phyloP scores from a whole-genome alignment of 1,140 invertebrate genomes.

The Galleria mellonella region DNA sequence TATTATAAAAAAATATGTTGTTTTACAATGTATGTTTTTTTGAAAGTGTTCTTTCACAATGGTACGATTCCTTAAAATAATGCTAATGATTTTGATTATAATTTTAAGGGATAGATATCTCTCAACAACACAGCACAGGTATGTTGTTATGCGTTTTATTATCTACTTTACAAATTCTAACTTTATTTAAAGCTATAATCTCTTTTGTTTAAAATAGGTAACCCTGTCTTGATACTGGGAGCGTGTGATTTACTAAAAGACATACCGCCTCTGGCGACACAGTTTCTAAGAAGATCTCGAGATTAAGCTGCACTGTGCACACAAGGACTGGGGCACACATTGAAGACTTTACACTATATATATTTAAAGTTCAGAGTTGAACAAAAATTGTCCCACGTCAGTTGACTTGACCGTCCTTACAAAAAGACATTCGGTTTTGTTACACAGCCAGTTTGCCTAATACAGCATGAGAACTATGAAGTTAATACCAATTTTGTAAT shows the following conservation, averaged over 20 bases:
- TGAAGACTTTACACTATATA: background rate
- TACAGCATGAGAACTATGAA: slow-evolving; percentile 25
- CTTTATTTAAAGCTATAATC: no score
- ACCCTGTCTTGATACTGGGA: slow-evolving; percentile 19
- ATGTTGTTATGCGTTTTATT: no score
- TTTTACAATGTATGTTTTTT: no score
- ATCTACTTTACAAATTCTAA: no score
- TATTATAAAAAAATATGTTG: no score
- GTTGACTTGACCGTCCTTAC: slow-evolving; percentile 1
- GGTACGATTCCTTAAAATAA: no score
- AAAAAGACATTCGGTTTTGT: slow-evolving; percentile 5
- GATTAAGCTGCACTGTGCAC: slow-evolving; percentile 19
- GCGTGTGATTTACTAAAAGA: slow-evolving; percentile 33
- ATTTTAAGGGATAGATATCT: no score
- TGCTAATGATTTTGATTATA: no score
- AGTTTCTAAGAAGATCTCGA: slow-evolving; percentile 33
- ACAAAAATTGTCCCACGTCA: background rate
- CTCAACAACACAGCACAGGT: no score
- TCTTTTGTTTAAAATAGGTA: background rate
- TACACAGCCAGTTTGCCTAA: slow-evolving; percentile 24
- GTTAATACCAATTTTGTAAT: slow-evolving; percentile 24
- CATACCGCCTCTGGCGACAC: slow-evolving; percentile 29
- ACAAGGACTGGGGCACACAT: background rate
- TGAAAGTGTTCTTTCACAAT: no score
- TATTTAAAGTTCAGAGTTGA: background rate